phyloP scores from a whole-genome alignment of 2,113 vertebrate species.

The Rissa tridactyla region DNA sequence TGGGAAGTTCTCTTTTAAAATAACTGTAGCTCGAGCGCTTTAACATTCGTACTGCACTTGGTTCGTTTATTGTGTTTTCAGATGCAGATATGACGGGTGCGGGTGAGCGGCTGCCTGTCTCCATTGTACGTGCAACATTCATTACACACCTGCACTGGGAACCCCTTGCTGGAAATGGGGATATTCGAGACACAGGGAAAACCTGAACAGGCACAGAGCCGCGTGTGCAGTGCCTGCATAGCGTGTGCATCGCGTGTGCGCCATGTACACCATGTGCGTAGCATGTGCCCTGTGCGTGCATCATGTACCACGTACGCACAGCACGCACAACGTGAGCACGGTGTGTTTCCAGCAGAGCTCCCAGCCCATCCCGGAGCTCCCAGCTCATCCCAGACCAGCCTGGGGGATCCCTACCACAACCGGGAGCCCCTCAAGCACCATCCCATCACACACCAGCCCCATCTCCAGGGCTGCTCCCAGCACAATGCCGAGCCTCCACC shows the following conservation, averaged over 20 bases:
- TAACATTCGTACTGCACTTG: background rate
- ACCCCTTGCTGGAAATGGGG: background rate
- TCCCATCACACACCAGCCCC: background rate
- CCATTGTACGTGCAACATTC: accelerated
- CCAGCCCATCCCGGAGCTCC: background rate
- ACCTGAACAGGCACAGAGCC: background rate
- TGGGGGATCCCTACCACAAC: background rate
- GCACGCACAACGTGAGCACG: accelerated
- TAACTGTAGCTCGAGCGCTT: background rate
- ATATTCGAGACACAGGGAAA: background rate
- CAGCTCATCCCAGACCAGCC: background rate
- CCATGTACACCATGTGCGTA: background rate
- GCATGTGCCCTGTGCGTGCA: no score
- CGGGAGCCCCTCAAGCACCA: background rate
- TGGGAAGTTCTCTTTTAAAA: background rate
- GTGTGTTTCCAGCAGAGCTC: background rate
- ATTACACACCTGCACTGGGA: background rate
- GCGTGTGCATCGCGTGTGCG: background rate
- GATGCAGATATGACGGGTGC: background rate
- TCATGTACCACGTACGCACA: accelerated
- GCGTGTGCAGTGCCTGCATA: background rate
- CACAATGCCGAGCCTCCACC: background rate
- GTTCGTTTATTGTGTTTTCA: background rate
- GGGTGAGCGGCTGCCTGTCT: background rate
- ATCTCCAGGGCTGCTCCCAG: background rate